These are phyloP conservation scores for Andrena chrysosceles DNA, from an alignment of 2,888 invertebrate species.

Conservation along the genomic window DNA sequence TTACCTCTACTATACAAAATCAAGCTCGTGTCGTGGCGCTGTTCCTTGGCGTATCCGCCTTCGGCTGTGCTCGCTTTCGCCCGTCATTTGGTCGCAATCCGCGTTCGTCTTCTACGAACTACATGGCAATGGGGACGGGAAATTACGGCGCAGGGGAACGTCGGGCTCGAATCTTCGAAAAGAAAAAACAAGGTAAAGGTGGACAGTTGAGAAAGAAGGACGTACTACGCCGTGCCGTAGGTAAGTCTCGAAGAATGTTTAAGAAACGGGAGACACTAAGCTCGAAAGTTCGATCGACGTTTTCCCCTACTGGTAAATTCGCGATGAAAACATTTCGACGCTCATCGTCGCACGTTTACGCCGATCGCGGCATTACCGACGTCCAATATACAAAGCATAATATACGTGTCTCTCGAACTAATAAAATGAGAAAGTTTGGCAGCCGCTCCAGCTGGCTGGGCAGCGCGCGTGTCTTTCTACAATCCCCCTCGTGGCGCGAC, in stretches of 20 bases:
- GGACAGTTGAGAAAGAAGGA: background rate
- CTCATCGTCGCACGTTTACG: background rate
- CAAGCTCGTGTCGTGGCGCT: slow-evolving; percentile 66
- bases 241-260: background rate
- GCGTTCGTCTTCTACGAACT: slow-evolving; percentile 20
- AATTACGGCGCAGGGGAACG: slow-evolving; percentile 17
- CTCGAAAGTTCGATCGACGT: slow-evolving; percentile 21
- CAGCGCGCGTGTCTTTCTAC: slow-evolving; percentile 9
- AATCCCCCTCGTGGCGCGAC: slow-evolving; percentile 46
- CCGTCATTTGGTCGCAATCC: background rate
- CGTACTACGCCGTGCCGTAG: no score
- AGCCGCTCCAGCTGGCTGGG: slow-evolving; percentile 35
- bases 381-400: background rate
- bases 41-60: slow-evolving; percentile 39
- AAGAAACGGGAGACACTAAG: background rate
- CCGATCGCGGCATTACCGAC: background rate
- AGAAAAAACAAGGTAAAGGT: background rate
- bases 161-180: slow-evolving; percentile 15
- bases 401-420: slow-evolving; percentile 6
- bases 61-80: background rate
- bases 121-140: slow-evolving; percentile 24
- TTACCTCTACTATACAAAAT: slow-evolving; percentile 76
- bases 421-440: slow-evolving; percentile 49
- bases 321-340: slow-evolving; percentile 22
- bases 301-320: background rate